Evolutionary conservation across 2,113 vertebrate species (phyloP), one percentile per base, ranked within the genome.

Genomic region (Platichthys flesus): DNA sequence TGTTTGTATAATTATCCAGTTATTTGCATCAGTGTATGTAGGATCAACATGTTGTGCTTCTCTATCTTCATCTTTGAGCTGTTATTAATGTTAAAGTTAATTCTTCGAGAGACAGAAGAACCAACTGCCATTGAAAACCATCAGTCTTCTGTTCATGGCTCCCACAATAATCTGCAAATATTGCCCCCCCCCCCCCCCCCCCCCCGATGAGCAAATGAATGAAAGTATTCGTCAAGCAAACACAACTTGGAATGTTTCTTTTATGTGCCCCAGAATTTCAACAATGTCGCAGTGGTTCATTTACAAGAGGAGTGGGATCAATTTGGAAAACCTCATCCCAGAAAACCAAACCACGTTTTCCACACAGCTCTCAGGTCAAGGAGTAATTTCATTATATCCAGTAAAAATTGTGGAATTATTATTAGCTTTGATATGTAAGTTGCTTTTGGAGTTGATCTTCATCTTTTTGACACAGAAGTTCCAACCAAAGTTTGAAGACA

Each of bases 141-240:
- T 62, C 63, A 73, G 18, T 63, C 61, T 12, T 77, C 62, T 49
- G 24, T 15, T 58, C 5, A n/a, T 16, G 20, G 18, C 51, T 31
- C 28, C 28, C 40, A 47, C 54, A 76, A 67, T 67, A 31, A 76
- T 76, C 66, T 61, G 9, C 42, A 74, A 65, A 64, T 60, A 52
- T n/a, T 20, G 10, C 23, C 64, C 64, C 58, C 73, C 78, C 59
- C 7, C 73, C 78, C 59, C 7, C n/a, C n/a, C 23, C 64, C 64
- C 58, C 73, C 78, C 59, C 7, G 74, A 75, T 31, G 58, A 66
- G 31, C 20, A 20, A 45, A 78, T 64, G 10, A 64, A 78, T 74
- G 10, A 56, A 26, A 68, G 31, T 26, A 40, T 12, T 55, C 72
- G 69, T 76, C 35, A 60, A 79, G 61, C 69, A 68, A 79, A 66